phyloP scores from a whole-genome alignment of 2,888 invertebrate genomes.

The Agapostemon virescens region DNA sequence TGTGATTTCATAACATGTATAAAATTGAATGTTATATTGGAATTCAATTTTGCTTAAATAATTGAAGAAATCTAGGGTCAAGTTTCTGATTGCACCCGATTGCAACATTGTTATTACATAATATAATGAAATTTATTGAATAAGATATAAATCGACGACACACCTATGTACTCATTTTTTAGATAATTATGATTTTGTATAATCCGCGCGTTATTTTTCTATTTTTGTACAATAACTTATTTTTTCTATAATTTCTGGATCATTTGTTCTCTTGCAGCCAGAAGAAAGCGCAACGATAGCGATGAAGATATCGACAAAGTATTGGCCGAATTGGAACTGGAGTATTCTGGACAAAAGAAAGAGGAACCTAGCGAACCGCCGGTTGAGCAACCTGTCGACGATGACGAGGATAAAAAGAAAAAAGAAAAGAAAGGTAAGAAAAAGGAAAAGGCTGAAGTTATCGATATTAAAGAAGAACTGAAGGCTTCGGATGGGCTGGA shows the following conservation, averaged over 20 bases:
- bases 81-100: neutral
- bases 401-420: constrained; percentile 64
- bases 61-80: neutral
- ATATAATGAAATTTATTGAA: neutral
- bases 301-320: constrained; percentile 91
- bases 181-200: neutral
- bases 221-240: neutral
- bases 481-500: constrained; percentile 35
- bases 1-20: constrained; percentile 15
- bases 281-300: constrained; percentile 88
- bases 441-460: constrained; percentile 77
- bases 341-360: constrained; percentile 86
- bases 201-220: neutral
- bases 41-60: neutral
- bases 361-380: constrained; percentile 76
- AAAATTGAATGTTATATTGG: neutral
- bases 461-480: constrained; percentile 75
- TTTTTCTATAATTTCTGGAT: neutral
- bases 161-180: neutral
- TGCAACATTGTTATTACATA: constrained; percentile 18
- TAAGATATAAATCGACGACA: neutral
- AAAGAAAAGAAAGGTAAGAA: constrained; percentile 65
- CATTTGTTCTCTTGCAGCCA: constrained; percentile 67
- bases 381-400: constrained; percentile 49
- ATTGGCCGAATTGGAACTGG: constrained; percentile 90